Evolutionary conservation across 2,797 vertebrate species (phyloP), one percentile per base, ranked within the genome.

Genomic region (Brachymystax lenok): DNA sequence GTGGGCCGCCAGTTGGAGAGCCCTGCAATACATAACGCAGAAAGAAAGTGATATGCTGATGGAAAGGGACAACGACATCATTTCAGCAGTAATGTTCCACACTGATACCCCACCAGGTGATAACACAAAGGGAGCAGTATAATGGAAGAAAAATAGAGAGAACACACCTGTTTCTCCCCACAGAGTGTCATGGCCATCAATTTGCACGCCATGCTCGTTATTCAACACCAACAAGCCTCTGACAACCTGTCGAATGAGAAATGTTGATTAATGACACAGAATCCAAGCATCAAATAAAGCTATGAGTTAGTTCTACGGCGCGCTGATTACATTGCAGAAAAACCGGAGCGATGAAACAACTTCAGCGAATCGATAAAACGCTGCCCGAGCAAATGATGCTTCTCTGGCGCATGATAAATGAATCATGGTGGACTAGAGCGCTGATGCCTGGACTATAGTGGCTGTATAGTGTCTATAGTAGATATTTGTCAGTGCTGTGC

Each of bases 111-210:
- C 87, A 85, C 83, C 72, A 78, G 86, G 83, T 75, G 79, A 88
- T 46, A 76, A 88, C 81, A 84, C 77, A 69, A 10, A 51, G 28
- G 7, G 63, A n/a, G 77, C 35, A 16, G 46, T 24, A 56, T 51
- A 46, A 46, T 46, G 10, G 40, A 46, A 13, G 40, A 12, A 46
- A 46, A 46, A 46, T 46, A 46, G 8, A 46, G 89, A n/a, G 87
- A 83, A 89, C 76, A 92, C 88, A 81, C 98, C 97, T 96, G 98
- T 99, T 95, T 99, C 98, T 93, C 98, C 98, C 98, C 98, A 99
- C 86, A 99, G 91, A 27, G 95, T 95, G 92, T 99, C 98, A 33
- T 96, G 96, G 88, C 94, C 94, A 88, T 98, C 96, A 93, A 99
- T 94, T 86, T 98, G 96, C 88, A 98, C 85, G 56, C 88, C 91